A percentile compares a stretch with the other conserved stretches of the same genome.
Conservation (phyloP, 1,140 invertebrate species). For the Acyrthosiphon pisum region DNA sequence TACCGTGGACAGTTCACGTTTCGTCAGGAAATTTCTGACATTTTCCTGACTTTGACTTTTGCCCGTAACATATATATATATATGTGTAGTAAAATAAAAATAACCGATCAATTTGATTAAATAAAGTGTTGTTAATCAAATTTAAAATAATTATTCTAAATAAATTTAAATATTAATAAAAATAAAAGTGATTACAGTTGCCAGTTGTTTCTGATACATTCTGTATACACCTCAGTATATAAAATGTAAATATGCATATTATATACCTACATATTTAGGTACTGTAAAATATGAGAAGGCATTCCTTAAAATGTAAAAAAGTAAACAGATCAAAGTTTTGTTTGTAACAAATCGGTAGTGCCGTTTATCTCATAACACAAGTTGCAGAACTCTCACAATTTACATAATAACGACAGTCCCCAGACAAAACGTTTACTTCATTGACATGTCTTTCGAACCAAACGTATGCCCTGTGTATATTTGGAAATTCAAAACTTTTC, state of each 20-base stretch:
- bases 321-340: background rate
- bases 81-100: background rate
- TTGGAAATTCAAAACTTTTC: background rate
- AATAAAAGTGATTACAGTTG: background rate
- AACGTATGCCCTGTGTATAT: background rate
- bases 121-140: too few relatives aligned
- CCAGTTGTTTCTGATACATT: background rate
- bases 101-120: background rate
- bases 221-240: background rate
- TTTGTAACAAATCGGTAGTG: background rate
- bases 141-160: background rate
- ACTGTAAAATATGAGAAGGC: background rate
- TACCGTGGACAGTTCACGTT: background rate
- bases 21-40: background rate
- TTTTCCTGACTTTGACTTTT: background rate
- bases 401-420: slow-evolving; percentile 7
- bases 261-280: background rate
- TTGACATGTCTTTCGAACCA: background rate
- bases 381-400: background rate
- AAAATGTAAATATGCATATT: background rate
- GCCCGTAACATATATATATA: background rate
- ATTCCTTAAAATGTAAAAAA: background rate
- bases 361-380: slow-evolving; percentile 3
- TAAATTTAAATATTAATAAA: background rate
- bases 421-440: slow-evolving; percentile 9